A percentile compares a stretch with the other conserved stretches of the same genome.
Evolutionary conservation across 2,113 vertebrate genomes (phyloP).

Genomic region (Anguilla rostrata): DNA sequence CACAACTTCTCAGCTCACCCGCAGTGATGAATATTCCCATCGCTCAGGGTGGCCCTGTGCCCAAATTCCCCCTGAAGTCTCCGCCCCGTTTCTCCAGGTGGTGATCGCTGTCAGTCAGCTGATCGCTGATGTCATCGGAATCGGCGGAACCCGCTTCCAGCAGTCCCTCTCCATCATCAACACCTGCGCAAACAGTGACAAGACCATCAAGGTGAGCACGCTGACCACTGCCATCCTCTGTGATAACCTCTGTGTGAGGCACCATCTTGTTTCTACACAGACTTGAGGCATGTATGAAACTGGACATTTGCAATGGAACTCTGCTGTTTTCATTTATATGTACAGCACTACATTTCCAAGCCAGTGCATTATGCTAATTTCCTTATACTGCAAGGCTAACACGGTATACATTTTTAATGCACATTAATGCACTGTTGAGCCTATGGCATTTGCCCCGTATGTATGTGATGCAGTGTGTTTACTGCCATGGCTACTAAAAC

Average conservation of each 20-base stretch:
- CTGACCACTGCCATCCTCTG: not conserved
- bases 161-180: conserved; percentile 97
- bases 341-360: not conserved
- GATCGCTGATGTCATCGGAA: conserved; percentile 95
- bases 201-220: conserved; percentile 83
- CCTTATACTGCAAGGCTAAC: no score
- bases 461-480: no score
- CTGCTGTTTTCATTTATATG: not conserved
- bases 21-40: not conserved
- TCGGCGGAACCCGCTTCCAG: conserved; percentile 96
- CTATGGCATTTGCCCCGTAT: no score
- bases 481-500: no score
- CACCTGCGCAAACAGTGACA: conserved; percentile 96
- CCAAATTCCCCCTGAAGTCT: not conserved
- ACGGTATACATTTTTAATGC: not conserved
- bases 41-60: not conserved
- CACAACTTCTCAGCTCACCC: no score
- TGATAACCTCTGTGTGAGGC: no score
- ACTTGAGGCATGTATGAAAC: not conserved
- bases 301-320: no score
- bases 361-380: not conserved
- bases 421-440: no score
- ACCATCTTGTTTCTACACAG: not conserved
- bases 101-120: conserved; percentile 97
- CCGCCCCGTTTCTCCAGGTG: conserved; percentile 70